Percentiles rank a stretch among this genome's conserved stretches.
phyloP scores from a whole-genome alignment of 2,797 vertebrate genomes.

The Echeneis naucrates region DNA sequence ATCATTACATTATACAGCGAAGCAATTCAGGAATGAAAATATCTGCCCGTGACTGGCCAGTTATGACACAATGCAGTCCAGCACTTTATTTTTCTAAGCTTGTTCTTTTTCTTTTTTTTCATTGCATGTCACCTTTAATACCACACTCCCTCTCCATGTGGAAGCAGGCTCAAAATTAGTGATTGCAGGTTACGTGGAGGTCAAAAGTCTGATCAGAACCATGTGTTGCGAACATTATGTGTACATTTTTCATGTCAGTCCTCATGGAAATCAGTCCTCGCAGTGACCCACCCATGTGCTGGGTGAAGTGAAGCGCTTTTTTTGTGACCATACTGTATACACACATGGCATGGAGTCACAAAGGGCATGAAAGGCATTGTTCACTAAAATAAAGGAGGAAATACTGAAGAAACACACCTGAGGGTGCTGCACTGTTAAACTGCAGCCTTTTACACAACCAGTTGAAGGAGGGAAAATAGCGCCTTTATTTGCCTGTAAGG shows the following conservation, averaged over 20 bases:
- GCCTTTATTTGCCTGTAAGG: not conserved
- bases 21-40: conserved; percentile 62
- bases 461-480: not conserved
- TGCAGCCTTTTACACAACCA: not conserved
- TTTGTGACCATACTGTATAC: conserved; percentile 40
- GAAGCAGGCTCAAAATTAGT: conserved; percentile 70
- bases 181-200: conserved; percentile 75
- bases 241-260: conserved; percentile 72
- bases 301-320: conserved; percentile 25
- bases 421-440: conserved; percentile 22
- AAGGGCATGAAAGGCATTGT: conserved; percentile 17
- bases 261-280: conserved; percentile 71
- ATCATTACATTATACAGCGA: conserved; percentile 56
- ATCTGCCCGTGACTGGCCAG: conserved; percentile 37
- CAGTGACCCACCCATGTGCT: conserved; percentile 57
- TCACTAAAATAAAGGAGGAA: conserved; percentile 17
- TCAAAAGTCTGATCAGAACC: conserved; percentile 76
- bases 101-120: conserved; percentile 24
- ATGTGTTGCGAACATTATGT: conserved; percentile 68
- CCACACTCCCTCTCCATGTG: conserved; percentile 55
- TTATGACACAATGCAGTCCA: conserved; percentile 57
- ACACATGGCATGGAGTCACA: conserved; percentile 24
- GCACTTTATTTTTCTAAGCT: conserved; percentile 54
- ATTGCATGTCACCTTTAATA: conserved; percentile 70
- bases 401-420: conserved; percentile 15